A percentile compares a stretch with the other conserved stretches of the same genome.
phyloP scores from a whole-genome alignment of 2,888 invertebrate species.

The Alentia gelatinosa region DNA sequence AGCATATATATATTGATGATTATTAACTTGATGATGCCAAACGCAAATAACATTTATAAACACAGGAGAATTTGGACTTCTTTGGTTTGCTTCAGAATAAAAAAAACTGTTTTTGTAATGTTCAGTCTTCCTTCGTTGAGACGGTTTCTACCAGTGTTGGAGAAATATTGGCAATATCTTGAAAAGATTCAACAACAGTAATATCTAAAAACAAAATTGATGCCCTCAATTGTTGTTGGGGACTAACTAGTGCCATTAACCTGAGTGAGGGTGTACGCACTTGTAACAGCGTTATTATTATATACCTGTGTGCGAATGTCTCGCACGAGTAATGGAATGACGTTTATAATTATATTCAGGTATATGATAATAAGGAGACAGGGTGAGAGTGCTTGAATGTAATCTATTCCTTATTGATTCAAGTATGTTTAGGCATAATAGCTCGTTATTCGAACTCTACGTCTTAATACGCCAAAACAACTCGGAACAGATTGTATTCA shows the following conservation, averaged over 20 bases:
- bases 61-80: neutral
- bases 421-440: no score
- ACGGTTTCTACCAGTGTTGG: constrained; percentile 1
- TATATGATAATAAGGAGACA: no score
- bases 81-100: neutral
- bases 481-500: no score
- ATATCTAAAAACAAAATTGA: neutral
- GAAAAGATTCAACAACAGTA: neutral
- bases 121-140: constrained; percentile 13
- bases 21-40: constrained; percentile 27
- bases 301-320: no score
- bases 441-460: no score
- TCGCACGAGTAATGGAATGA: no score
- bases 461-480: no score
- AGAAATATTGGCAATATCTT: neutral
- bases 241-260: neutral
- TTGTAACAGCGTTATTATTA: no score
- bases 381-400: no score
- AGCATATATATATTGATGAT: constrained; percentile 11
- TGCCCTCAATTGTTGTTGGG: neutral
- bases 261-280: no score
- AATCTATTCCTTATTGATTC: no score
- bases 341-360: no score
- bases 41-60: neutral
- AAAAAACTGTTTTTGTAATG: neutral